Evolutionary conservation across 2,888 invertebrate genomes (phyloP).

Genomic region (Lacanobia wlatinum): DNA sequence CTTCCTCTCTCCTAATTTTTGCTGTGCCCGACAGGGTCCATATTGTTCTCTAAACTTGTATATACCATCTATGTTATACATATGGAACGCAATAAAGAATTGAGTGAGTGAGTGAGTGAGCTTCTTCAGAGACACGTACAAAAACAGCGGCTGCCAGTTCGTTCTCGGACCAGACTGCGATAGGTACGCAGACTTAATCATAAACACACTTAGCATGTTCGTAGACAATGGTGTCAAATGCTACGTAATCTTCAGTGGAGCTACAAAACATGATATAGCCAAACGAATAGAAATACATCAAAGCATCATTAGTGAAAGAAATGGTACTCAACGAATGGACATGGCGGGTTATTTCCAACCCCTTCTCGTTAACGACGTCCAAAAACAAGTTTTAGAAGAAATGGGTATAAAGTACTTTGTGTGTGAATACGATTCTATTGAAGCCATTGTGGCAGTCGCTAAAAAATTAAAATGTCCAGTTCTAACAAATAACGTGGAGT

Average conservation of each 20-base stretch:
- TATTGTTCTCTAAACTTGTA: no score
- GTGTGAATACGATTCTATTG: slow-evolving; percentile 63
- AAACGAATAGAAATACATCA: slow-evolving; percentile 44
- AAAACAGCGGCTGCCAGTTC: slow-evolving; percentile 64
- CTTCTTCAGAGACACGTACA: slow-evolving; percentile 63
- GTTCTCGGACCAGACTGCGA: slow-evolving; percentile 62
- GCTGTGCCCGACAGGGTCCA: no score
- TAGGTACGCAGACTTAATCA: slow-evolving; percentile 49
- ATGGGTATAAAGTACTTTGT: slow-evolving; percentile 67
- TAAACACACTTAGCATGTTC: slow-evolving; percentile 33
- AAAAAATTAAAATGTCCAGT: slow-evolving; percentile 66
- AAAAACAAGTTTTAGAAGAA: slow-evolving; percentile 66
- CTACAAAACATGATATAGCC: slow-evolving; percentile 16
- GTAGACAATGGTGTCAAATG: slow-evolving; percentile 39
- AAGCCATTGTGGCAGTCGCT: slow-evolving; percentile 64
- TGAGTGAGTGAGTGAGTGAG: no score
- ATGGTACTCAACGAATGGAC: neutral
- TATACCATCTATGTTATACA: no score
- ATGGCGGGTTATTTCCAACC: slow-evolving; percentile 46
- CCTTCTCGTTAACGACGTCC: slow-evolving; percentile 51
- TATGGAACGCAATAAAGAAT: no score
- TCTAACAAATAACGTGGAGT: slow-evolving; percentile 68
- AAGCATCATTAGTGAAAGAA: slow-evolving; percentile 26
- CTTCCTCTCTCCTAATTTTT: no score
- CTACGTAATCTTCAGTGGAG: slow-evolving; percentile 60